A percentile compares a stretch with the other conserved stretches of the same genome.
Conservation (phyloP, 2,113 vertebrate genomes). For the Eulemur macaco region DNA sequence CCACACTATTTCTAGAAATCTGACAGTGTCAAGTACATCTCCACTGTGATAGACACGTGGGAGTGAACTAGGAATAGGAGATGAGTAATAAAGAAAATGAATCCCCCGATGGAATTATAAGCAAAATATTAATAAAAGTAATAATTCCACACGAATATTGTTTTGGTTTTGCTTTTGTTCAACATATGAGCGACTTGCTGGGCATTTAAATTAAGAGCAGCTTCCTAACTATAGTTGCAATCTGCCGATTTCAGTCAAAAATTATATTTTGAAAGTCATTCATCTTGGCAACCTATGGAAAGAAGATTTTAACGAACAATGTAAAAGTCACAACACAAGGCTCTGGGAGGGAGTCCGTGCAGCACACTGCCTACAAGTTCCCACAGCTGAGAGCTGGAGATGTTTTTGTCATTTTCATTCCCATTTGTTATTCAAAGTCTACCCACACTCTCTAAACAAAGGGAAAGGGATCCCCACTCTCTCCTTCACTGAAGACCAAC, state of each 20-base stretch:
- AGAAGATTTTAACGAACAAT: neutral
- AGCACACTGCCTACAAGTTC: neutral
- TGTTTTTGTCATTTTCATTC: neutral
- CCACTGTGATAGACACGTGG: neutral
- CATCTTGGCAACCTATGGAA: neutral
- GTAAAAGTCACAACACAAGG: neutral
- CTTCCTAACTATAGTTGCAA: neutral
- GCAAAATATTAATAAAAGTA: neutral
- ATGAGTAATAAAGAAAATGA: neutral
- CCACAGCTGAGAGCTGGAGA: neutral
- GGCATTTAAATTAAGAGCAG: neutral
- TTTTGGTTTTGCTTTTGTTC: neutral
- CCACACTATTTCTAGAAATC: neutral
- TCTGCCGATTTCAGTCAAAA: neutral
- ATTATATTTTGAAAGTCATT: neutral
- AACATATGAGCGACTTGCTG: neutral
- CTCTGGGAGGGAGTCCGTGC: neutral
- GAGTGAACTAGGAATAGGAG: neutral
- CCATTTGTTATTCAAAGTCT: neutral
- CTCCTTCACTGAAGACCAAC: neutral
- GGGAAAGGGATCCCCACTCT: neutral
- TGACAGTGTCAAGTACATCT: neutral
- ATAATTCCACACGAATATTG: neutral
- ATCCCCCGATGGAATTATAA: neutral
- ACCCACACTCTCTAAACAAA: neutral